Conservation (phyloP, 2,888 invertebrate species). For the Synergus laeviventris region DNA sequence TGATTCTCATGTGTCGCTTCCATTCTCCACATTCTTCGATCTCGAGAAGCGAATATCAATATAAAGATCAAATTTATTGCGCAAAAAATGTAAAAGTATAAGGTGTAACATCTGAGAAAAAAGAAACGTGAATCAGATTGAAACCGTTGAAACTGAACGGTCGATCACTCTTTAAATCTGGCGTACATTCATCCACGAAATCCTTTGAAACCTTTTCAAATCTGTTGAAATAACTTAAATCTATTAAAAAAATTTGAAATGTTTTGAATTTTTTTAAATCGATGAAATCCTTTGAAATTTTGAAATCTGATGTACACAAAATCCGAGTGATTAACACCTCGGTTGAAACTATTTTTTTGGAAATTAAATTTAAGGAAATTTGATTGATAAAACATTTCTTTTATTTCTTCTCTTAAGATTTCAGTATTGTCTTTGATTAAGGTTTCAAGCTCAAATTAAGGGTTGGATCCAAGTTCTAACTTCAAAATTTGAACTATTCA, state of each 20-base stretch:
- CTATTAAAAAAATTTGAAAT: too few species aligned
- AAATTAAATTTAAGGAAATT: background rate
- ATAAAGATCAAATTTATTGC: constrained; percentile 49
- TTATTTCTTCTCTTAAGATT: background rate
- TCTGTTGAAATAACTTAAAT: too few species aligned
- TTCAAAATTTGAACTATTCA: too few species aligned
- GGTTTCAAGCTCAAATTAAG: background rate
- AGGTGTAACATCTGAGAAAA: constrained; percentile 71
- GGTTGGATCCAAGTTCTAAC: too few species aligned
- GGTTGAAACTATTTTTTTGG: background rate
- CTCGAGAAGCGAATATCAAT: constrained; percentile 52
- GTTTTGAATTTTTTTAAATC: too few species aligned
- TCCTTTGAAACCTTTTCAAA: too few species aligned
- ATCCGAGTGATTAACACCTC: too few species aligned
- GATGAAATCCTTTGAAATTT: too few species aligned
- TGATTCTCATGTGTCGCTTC: constrained; percentile 47
- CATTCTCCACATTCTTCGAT: constrained; percentile 50
- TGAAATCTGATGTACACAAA: too few species aligned
- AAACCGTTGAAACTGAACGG: background rate
- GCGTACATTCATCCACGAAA: too few species aligned
- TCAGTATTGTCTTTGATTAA: background rate
- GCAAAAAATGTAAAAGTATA: constrained; percentile 69
- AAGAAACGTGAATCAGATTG: constrained; percentile 48
- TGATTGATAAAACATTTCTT: background rate
- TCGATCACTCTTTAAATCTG: too few species aligned